Evolutionary conservation across 2,113 vertebrate genomes (phyloP), one percentile per base, ranked within the genome.

Genomic region (Typhlomys cinereus): DNA sequence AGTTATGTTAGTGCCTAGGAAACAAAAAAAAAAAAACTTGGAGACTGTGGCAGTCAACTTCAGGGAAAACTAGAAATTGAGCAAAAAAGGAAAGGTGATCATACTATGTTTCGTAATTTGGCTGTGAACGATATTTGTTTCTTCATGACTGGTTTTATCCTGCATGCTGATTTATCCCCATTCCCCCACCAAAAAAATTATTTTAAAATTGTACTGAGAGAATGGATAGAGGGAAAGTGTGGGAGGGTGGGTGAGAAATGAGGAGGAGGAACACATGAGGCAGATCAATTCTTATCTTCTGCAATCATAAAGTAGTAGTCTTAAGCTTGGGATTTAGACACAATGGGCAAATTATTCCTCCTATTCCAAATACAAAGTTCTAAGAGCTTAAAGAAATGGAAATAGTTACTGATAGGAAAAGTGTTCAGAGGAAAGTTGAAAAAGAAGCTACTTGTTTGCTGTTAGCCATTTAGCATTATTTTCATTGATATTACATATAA

Each of bases 251-350:
- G 0, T 69, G 13, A 15, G 5, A 1, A 25, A 0, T 31, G 20
- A 88, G 59, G 36, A 7, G 20, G 27, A 23, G 59, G 52, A 10
- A 67, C 27, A 0, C 50, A 54, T 41, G 25, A 54, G 54, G 39
- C n/a, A n/a, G n/a, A n/a, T n/a, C n/a, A n/a, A n/a, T n/a, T n/a
- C n/a, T n/a, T n/a, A n/a, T n/a, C n/a, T n/a, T n/a, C n/a, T n/a
- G n/a, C n/a, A n/a, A 20, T 61, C 48, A 83, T 41, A 52, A 90
- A 78, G 83, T 39, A 84, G 25, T n/a, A 88, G 23, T 48, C 59
- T 5, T 91, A 85, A 74, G 17, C 41, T 48, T 76, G 39, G 70
- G 62, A 71, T 50, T 69, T 59, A 76, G 74, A 95, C 89, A 81
- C 29, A 54, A 1, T 46, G 46, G 67, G 29, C 36, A 91, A 81